Evolutionary conservation across 2,797 vertebrate species (phyloP), one percentile per base, ranked within the genome.

Genomic region (Champsocephalus esox): DNA sequence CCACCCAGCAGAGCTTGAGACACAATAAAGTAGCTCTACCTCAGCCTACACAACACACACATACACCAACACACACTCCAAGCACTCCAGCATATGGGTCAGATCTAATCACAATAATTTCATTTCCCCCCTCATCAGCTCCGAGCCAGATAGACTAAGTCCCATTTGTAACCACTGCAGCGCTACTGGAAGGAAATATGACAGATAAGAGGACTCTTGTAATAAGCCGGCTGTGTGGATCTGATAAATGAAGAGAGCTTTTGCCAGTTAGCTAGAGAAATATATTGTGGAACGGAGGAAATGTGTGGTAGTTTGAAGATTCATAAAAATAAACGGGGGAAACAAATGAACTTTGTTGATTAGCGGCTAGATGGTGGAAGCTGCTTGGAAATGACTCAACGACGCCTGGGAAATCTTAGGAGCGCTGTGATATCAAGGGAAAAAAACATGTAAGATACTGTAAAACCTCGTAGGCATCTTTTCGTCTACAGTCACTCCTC

Each of bases 21-120:
- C 85, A 84, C 76, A 82, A 82, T 70, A 79, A 85, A 86, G 69
- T 61, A 79, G 66, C 77, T 50, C 80, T 73, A 70, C 65, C 66
- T 79, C 83, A 73, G 77, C 85, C 82, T 84, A 78, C 68, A 52
- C 68, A 12, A 68, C 59, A 68, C 59, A 71, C 75, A 46, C 48
- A 70, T 24, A 17, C 64, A 65, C 55, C 70, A 28, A 72, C 79
- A 77, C 65, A 85, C 84, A 89, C 84, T 72, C 85, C 80, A 61
- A 87, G 84, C 82, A 87, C 87, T 83, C 80, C 82, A 81, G 86
- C 89, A 92, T 92, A 87, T 93, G 92, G 92, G 92, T 93, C 91
- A 93, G 92, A 94, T 94, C 82, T 92, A 91, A 94, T 94, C 92
- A 83, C 84, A 80, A 89, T 93, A 91, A 92, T 93, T 94, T 94